Evolutionary conservation across 2,797 vertebrate species (phyloP), one percentile per base, ranked within the genome.

Genomic region (Tamandua tetradactyla): DNA sequence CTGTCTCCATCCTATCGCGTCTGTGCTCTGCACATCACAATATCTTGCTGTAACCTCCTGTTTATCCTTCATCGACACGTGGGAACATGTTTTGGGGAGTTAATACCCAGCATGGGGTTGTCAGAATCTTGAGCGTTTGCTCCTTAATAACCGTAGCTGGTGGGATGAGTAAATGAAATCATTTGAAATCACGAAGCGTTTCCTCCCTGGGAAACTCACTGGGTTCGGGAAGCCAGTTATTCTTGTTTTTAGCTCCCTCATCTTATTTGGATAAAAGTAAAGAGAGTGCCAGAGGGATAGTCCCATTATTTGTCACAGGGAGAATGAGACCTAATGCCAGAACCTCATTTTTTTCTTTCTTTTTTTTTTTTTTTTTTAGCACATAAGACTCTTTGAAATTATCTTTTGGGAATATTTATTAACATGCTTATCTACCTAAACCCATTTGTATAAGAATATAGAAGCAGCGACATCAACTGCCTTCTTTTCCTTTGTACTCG

Each of bases 231-330:
- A 92, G 44, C 82, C 11, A 44, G 62, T 93, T 88, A 68, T 23
- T 92, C 93, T 66, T 92, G 81, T 37, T 78, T 94, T 69, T 59
- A 68, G n/a, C 30, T 91, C 32, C 62, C 47, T 93, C 2, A 9
- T 59, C 59, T 89, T 85, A 13, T 72, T 83, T 49, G 61, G 74
- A 52, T 76, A 71, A 74, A 87, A 59, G 37, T 14, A 85, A 89
- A 84, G 81, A 78, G 55, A 44, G n/a, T 89, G 18, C 1, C 7
- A 22, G 13, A 35, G 64, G 35, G 27, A 30, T 57, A 12, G 59
- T 55, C 37, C 4, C 6, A 1, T 49, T n/a, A 23, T 40, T 85
- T 64, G 66, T 92, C 15, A 22, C 13, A 55, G 25, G 52, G 40
- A 89, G 18, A 42, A 59, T 11, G 20, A 62, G 27, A 30, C 14